Percentiles rank a stretch among this genome's conserved stretches.
phyloP scores from a whole-genome alignment of 2,113 vertebrate species.

The Dinomys branickii region DNA sequence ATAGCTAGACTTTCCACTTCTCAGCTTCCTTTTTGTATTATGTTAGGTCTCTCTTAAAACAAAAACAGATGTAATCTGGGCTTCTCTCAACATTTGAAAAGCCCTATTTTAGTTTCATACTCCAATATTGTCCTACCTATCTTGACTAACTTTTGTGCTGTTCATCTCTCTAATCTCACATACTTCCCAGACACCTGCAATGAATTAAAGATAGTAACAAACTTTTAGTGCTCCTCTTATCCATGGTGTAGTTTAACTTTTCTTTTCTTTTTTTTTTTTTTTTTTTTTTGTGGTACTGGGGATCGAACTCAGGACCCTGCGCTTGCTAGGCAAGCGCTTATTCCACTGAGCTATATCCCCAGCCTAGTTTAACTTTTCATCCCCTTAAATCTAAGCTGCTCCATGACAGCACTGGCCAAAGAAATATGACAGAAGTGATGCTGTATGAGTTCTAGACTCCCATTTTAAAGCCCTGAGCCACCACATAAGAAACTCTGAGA shows the following conservation, averaged over 20 bases:
- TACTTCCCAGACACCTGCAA: neutral
- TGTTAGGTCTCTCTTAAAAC: neutral
- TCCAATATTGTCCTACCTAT: neutral
- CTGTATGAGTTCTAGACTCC: neutral
- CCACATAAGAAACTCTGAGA: neutral
- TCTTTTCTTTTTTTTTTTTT: no score
- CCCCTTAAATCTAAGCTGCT: neutral
- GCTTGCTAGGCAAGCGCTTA: no score
- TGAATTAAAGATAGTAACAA: neutral
- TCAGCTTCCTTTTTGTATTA: slow-evolving; percentile 38
- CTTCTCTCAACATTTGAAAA: neutral
- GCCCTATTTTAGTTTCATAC: neutral
- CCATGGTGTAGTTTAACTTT: neutral
- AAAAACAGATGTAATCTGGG: neutral
- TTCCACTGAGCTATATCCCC: no score
- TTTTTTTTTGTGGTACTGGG: no score
- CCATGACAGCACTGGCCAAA: neutral
- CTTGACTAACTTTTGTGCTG: neutral
- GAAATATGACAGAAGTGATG: neutral
- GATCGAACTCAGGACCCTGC: no score
- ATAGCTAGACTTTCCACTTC: neutral
- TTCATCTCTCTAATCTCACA: neutral
- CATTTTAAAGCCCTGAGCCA: neutral
- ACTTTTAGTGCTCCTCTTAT: neutral
- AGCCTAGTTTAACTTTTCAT: neutral